phyloP scores from a whole-genome alignment of 2,113 vertebrate species.

The Anoplopoma fimbria region DNA sequence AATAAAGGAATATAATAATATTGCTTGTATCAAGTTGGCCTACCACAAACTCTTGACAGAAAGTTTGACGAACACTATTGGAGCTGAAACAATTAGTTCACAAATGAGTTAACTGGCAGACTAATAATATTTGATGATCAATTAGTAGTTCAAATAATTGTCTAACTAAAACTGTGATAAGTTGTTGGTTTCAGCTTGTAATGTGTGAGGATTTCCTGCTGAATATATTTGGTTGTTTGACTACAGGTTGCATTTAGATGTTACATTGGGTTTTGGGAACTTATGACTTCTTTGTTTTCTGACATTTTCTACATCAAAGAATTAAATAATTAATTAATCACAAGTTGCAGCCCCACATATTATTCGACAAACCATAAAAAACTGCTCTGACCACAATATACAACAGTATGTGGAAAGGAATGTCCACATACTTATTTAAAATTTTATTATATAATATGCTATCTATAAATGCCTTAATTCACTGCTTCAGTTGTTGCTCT shows the following conservation, averaged over 20 bases:
- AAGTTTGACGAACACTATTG: background rate
- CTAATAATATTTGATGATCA: background rate
- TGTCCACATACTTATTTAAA: background rate
- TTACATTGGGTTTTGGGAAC: background rate
- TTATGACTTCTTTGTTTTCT: background rate
- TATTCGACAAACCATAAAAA: background rate
- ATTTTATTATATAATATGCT: background rate
- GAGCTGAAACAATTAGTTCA: background rate
- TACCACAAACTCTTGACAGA: background rate
- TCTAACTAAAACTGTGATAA: background rate
- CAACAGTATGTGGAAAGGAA: background rate
- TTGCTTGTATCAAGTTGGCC: background rate
- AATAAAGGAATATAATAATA: no score
- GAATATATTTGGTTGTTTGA: background rate
- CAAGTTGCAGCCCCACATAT: background rate
- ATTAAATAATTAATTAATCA: background rate
- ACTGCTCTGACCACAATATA: background rate
- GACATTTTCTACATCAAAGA: background rate
- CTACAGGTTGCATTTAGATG: background rate
- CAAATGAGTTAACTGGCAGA: background rate
- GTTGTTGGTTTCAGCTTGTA: background rate
- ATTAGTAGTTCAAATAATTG: background rate
- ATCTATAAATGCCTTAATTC: background rate
- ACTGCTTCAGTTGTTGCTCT: background rate
- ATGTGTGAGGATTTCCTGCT: background rate